Percentiles rank a stretch among this genome's conserved stretches.
Conservation (phyloP, 2,797 vertebrate genomes). For the Arremon brunneinucha region DNA sequence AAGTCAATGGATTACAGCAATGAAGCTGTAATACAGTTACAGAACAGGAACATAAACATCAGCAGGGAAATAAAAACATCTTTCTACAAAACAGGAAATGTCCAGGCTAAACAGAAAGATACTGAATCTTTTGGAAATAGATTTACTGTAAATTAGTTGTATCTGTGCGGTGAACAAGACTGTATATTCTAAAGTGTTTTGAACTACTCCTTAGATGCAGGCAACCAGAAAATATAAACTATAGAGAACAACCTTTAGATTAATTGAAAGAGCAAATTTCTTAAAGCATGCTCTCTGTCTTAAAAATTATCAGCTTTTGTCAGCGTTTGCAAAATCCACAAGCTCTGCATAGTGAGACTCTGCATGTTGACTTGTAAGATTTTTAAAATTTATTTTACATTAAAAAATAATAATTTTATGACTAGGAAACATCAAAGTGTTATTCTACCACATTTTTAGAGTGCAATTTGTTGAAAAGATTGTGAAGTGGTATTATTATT, state of each 20-base stretch:
- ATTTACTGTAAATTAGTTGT: neutral
- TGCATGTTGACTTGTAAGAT: neutral
- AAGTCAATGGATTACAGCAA: slow-evolving; percentile 7
- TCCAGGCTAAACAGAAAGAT: neutral
- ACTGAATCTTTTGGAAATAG: neutral
- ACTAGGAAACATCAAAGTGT: neutral
- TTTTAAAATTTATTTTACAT: neutral
- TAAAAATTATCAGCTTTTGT: neutral
- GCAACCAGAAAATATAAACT: neutral
- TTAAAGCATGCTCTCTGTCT: neutral
- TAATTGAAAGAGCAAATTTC: neutral
- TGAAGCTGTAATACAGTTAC: neutral
- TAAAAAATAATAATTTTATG: neutral
- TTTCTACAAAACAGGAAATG: neutral
- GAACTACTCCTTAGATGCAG: neutral
- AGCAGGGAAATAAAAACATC: neutral
- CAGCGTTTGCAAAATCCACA: neutral
- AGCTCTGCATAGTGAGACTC: neutral
- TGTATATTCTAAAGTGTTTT: neutral
- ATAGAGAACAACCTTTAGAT: neutral
- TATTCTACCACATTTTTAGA: neutral
- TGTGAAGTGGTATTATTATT: neutral
- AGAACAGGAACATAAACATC: slow-evolving; percentile 6
- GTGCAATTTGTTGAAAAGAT: neutral
- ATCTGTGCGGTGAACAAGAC: neutral